phyloP scores from a whole-genome alignment of 2,797 vertebrate genomes.

The Ficedula albicollis region DNA sequence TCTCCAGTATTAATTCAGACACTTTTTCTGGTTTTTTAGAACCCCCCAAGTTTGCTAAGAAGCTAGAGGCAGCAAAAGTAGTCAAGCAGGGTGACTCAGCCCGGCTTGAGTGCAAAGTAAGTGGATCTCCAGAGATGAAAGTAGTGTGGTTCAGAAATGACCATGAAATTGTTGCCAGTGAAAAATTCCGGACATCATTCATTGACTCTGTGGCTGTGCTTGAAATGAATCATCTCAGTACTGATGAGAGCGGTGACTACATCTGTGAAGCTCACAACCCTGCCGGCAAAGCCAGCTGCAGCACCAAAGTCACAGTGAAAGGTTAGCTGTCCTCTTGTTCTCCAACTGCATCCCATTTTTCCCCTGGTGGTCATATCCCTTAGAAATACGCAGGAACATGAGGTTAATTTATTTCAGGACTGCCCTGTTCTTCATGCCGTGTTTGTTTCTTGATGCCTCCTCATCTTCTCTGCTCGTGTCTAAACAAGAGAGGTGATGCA shows the following conservation, averaged over 20 bases:
- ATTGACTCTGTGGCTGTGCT: constrained; percentile 88
- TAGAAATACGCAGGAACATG: not conserved
- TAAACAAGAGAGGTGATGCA: not conserved
- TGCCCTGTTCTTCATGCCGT: not conserved
- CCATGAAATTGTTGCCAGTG: constrained; percentile 82
- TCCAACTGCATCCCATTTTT: not conserved
- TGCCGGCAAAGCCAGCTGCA: constrained; percentile 94
- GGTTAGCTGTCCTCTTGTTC: constrained; percentile 80
- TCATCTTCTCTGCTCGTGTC: not conserved
- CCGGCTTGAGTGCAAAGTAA: constrained; percentile 93
- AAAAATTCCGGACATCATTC: constrained; percentile 88
- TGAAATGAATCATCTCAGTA: constrained; percentile 84
- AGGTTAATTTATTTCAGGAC: not conserved
- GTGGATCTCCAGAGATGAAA: constrained; percentile 88
- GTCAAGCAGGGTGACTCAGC: constrained; percentile 89
- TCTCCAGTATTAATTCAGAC: not conserved
- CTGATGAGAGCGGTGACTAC: constrained; percentile 91
- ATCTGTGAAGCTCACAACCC: constrained; percentile 96
- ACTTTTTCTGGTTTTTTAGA: constrained; percentile 87
- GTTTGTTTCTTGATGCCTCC: not conserved
- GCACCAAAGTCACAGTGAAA: constrained; percentile 92
- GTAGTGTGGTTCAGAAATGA: constrained; percentile 96
- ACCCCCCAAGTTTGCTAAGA: constrained; percentile 96
- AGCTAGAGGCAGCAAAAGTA: constrained; percentile 88
- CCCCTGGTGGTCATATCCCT: not conserved